Base-by-base conservation (phyloP, 2,113 vertebrate genomes). In the Lota lota region DNA sequence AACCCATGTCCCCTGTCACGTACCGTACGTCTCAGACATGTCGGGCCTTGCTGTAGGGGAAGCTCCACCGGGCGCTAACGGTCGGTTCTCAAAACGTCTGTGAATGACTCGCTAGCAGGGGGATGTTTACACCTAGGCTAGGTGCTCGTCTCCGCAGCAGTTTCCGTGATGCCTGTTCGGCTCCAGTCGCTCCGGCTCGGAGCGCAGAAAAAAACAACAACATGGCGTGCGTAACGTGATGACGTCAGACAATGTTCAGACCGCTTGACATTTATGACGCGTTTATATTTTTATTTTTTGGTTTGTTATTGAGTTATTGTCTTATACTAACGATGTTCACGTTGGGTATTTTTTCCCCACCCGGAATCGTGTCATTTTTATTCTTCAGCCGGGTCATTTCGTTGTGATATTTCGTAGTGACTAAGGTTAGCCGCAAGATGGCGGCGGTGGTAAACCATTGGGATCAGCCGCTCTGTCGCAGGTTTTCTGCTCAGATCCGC, bases 11-110 rank as follows among this genome's bases (percentile, higher is more conserved):
- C 2, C 22, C 17, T 56, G 10, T 68, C 63, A 85, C 87, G 21
- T 91, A 93, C 92, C 92, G 90, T 93, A 93, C 69, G 92, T 93
- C 89, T 93, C 92, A 72, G 92, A 93, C 92, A 93, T 93, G 88
- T 86, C 83, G 87, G 74, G 81, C 81, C 79, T 83, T 81, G 69
- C 73, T 68, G 77, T 65, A 68, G 20, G 68, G 7, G 40, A 11
- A 74, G 63, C 63, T 8, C 67, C 73, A 64, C 81, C 70, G 58
- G 77, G 64, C 74, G 19, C 62, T 75, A 40, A 21, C 59, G 15
- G 36, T 33, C 58, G 60, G 21, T 66, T 58, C 73, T 67, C 47
- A 71, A 71, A 64, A 7, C 17, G 12, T 22, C 63, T 33, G 40
- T 24, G 59, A 77, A 60, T 61, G 76, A 68, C 73, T 71, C 69